A percentile compares a stretch with the other conserved stretches of the same genome.
These are phyloP conservation scores for Leptobrachium ailaonicum DNA, from an alignment of 2,113 vertebrate genomes.

Conservation along the genomic window DNA sequence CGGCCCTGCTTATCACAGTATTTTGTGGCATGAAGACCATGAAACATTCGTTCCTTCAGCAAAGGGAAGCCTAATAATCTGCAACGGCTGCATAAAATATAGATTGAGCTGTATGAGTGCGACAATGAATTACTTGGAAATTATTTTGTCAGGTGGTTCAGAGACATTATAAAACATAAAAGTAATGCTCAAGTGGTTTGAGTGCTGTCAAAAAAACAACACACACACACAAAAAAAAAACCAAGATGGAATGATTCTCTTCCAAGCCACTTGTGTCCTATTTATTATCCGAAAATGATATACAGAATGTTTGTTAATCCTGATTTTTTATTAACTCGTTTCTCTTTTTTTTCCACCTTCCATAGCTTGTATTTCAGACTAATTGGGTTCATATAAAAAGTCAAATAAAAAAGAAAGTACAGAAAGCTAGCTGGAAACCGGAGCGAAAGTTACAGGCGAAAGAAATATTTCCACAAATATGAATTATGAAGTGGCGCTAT, in stretches of 20 bases:
- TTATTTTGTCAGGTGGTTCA: constrained; percentile 51
- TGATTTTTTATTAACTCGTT: constrained; percentile 49
- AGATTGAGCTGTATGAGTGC: constrained; percentile 42
- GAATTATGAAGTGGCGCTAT: constrained; percentile 38
- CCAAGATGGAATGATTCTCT: constrained; percentile 43
- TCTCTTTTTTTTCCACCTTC: constrained; percentile 32
- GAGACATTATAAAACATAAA: constrained; percentile 51
- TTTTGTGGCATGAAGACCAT: constrained; percentile 55
- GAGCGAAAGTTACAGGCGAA: constrained; percentile 22
- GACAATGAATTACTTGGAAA: constrained; percentile 49
- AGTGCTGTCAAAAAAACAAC: constrained; percentile 33
- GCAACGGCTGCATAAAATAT: constrained; percentile 49
- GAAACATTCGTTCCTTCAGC: constrained; percentile 56
- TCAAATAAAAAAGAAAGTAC: constrained; percentile 48
- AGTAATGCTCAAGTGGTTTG: constrained; percentile 50
- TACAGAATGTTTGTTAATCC: constrained; percentile 47
- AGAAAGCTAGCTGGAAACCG: constrained; percentile 21
- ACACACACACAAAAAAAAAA: constrained; percentile 1
- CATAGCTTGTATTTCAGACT: constrained; percentile 48
- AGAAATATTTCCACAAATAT: constrained; percentile 40
- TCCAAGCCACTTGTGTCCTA: constrained; percentile 45
- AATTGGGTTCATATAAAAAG: constrained; percentile 50
- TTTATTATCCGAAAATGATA: constrained; percentile 48
- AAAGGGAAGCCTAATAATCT: constrained; percentile 53
- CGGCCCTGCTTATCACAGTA: constrained; percentile 13